Conservation (phyloP, 2,888 invertebrate species). For the Petrolisthes cinctipes region DNA sequence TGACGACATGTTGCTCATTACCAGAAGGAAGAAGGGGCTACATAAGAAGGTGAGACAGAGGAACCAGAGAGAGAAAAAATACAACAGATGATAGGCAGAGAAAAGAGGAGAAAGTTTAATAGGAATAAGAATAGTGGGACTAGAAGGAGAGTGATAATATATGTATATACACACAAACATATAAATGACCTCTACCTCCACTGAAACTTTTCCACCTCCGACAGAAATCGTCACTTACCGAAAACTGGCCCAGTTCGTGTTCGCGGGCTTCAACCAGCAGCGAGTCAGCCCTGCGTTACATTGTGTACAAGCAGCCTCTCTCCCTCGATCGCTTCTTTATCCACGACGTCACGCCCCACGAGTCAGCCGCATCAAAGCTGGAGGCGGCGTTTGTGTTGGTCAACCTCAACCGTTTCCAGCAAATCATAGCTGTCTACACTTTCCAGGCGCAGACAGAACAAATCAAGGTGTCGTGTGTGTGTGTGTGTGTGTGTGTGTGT, state of each 20-base stretch:
- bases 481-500: slow-evolving; percentile 2
- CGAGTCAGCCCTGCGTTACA: slow-evolving; percentile 69
- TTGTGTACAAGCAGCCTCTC: slow-evolving; percentile 72
- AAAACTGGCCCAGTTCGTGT: slow-evolving; percentile 70
- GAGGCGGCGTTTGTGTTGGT: slow-evolving; percentile 71
- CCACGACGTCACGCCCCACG: slow-evolving; percentile 70
- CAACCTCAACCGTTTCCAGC: slow-evolving; percentile 71
- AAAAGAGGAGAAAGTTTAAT: not conserved
- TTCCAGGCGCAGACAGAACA: slow-evolving; percentile 71
- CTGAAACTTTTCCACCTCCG: not conserved
- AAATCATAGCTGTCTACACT: slow-evolving; percentile 72
- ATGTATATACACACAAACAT: not conserved
- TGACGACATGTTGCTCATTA: slow-evolving; percentile 76
- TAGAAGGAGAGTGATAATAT: not conserved
- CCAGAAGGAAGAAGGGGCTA: slow-evolving; percentile 69
- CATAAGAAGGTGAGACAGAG: slow-evolving; percentile 71
- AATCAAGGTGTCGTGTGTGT: slow-evolving; percentile 69
- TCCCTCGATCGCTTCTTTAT: slow-evolving; percentile 71
- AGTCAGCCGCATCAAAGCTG: slow-evolving; percentile 69
- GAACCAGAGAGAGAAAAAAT: not conserved
- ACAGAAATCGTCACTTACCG: slow-evolving; percentile 71
- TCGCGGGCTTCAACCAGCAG: slow-evolving; percentile 66
- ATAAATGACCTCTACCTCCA: not conserved
- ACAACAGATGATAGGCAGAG: not conserved
- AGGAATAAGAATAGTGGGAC: not conserved